Conservation (phyloP, 2,888 invertebrate genomes). For the Diadegma fenestrale region DNA sequence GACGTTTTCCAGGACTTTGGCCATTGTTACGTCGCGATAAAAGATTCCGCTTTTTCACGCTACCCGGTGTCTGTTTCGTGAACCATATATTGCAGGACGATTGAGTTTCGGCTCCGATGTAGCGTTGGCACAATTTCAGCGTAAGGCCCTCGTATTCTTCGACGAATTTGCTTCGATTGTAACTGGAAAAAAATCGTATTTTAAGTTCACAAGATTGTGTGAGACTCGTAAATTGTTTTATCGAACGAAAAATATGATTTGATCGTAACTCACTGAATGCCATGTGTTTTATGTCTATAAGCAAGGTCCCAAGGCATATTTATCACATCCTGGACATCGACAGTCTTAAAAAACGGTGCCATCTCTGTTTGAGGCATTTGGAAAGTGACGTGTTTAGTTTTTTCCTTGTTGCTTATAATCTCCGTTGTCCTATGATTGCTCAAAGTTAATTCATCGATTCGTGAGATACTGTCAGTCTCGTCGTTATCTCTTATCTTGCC, state of each 20-base stretch:
- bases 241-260: neutral
- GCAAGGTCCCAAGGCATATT: slow-evolving; percentile 87
- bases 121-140: slow-evolving; percentile 89
- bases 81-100: slow-evolving; percentile 88
- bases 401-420: slow-evolving; percentile 47
- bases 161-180: slow-evolving; percentile 89
- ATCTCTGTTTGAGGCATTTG: slow-evolving; percentile 65
- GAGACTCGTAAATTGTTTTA: neutral
- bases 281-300: slow-evolving; percentile 88
- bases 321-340: slow-evolving; percentile 82
- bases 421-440: slow-evolving; percentile 41
- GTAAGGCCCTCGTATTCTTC: slow-evolving; percentile 90
- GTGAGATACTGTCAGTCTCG: neutral
- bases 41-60: slow-evolving; percentile 88
- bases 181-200: slow-evolving; percentile 86
- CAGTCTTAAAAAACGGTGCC: slow-evolving; percentile 80
- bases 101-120: slow-evolving; percentile 91
- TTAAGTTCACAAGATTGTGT: neutral
- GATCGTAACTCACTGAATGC: slow-evolving; percentile 88
- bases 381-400: slow-evolving; percentile 65
- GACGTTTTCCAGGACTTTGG: slow-evolving; percentile 91
- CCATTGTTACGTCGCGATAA: slow-evolving; percentile 86
- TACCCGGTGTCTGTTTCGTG: slow-evolving; percentile 87
- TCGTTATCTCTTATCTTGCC: slow-evolving; percentile 47
- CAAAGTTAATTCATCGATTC: slow-evolving; percentile 53